These are phyloP conservation scores for Trichogramma pretiosum DNA, from an alignment of 1,140 invertebrate species.

Conservation along the genomic window DNA sequence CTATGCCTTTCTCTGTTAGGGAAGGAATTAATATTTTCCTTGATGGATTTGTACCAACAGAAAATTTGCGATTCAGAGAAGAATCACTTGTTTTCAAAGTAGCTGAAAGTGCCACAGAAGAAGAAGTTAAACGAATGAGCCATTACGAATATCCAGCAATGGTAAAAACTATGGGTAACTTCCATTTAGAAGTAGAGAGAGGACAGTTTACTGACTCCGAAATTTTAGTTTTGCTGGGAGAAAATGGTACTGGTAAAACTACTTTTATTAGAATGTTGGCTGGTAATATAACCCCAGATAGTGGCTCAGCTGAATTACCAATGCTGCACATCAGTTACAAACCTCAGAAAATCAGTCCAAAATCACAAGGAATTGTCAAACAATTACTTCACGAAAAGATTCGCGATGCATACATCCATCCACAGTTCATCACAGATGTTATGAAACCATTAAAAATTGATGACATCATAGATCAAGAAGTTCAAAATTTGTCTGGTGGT, in stretches of 20 bases:
- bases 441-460: constrained; percentile 98
- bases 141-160: constrained; percentile 92
- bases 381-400: constrained; percentile 93
- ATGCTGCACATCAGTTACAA: constrained; percentile 98
- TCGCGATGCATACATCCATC: constrained; percentile 92
- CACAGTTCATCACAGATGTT: constrained; percentile 96
- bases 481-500: constrained; percentile 97
- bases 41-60: constrained; percentile 98
- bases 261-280: constrained; percentile 98
- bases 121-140: constrained; percentile 93
- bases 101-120: constrained; percentile 92
- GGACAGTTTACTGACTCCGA: constrained; percentile 99
- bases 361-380: constrained; percentile 87
- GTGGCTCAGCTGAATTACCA: constrained; percentile 72
- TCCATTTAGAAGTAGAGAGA: constrained; percentile 69
- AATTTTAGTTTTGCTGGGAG: constrained; percentile 95
- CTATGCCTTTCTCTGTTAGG: constrained; percentile 97
- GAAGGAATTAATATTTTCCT: constrained; percentile 99
- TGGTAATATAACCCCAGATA: constrained; percentile 87
- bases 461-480: constrained; percentile 96
- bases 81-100: constrained; percentile 96
- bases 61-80: constrained; percentile 97
- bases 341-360: constrained; percentile 99
- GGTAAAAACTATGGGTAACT: constrained; percentile 76
- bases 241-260: constrained; percentile 99